These are phyloP conservation scores for Lamproptera curius DNA, from an alignment of 2,888 invertebrate genomes.

Conservation along the genomic window DNA sequence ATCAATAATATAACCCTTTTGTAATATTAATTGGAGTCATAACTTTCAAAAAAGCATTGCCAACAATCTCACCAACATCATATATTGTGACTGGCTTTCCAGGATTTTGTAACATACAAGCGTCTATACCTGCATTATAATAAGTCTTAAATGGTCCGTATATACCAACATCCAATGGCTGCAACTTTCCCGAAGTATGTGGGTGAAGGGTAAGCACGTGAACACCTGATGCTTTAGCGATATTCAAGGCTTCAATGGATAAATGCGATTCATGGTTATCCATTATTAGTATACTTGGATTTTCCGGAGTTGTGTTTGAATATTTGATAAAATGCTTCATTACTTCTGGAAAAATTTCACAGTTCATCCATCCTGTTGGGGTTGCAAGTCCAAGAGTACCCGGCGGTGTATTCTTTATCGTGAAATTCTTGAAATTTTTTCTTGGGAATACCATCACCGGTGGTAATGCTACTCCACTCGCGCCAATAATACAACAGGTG, in stretches of 20 bases:
- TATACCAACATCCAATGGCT: background rate
- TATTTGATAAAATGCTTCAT: conserved; percentile 26
- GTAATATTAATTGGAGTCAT: too few relatives aligned
- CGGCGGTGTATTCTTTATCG: conserved; percentile 38
- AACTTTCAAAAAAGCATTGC: too few relatives aligned
- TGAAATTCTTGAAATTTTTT: conserved; percentile 11
- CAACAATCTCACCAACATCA: too few relatives aligned
- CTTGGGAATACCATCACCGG: background rate
- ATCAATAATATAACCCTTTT: too few relatives aligned
- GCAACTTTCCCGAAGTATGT: background rate
- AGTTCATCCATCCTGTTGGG: conserved; percentile 40
- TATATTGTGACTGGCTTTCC: too few relatives aligned
- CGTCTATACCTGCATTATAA: too few relatives aligned
- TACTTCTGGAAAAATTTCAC: conserved; percentile 31
- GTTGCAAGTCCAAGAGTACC: conserved; percentile 39
- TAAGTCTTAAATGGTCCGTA: too few relatives aligned
- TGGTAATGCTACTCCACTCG: too few relatives aligned
- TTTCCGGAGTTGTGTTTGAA: conserved; percentile 25
- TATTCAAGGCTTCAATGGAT: background rate
- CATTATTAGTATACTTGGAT: conserved; percentile 19
- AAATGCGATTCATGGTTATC: background rate
- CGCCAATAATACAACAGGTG: conserved; percentile 31
- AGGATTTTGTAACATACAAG: too few relatives aligned
- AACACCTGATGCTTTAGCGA: background rate
- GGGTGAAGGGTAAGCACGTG: background rate